Evolutionary conservation across 37 sponge, comb jelly and placozoan genomes (phyloP), one percentile per base, ranked within the genome.

Genomic region (Beroe forskalii): DNA sequence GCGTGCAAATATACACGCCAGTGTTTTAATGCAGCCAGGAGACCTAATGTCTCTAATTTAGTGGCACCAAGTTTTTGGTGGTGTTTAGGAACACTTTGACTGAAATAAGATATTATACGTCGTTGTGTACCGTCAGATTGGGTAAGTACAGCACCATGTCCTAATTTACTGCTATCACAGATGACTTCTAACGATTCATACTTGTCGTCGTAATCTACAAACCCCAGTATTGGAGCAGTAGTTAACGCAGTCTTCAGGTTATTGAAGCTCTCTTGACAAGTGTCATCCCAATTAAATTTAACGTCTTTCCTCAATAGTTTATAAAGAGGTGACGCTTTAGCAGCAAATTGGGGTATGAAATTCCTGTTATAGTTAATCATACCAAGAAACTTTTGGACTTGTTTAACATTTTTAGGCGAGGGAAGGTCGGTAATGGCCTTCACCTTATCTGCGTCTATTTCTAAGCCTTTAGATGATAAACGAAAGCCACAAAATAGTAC

Each of bases 11-110:
- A 42, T 12, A 80, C 40, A 23, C 86, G 86, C 55, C 55, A 80
- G 48, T 80, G 86, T 27, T 80, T 80, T 25, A 80, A 43, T 22
- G 86, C 86, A 24, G 44, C 55, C n/a, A 41, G 30, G 38, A 80
- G 30, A 4, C 86, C 86, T 80, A 80, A 80, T n/a, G 35, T 44
- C 48, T 80, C 86, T 24, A 80, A 38, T 44, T 44, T 80, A 80
- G 86, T 80, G 9, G 86, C 86, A n/a, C 86, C 86, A 6, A 80
- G n/a, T 25, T 80, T 80, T 25, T 80, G 86, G 14, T 80, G 86
- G 40, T 80, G 86, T 42, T 41, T 44, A n/a, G 86, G 86, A 38
- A 80, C 86, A n/a, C 55, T 44, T 80, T 80, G 28, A 44, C 55
- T 44, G 55, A 41, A 80, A 43, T 44, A 80, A 30, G 86, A 35